phyloP scores from a whole-genome alignment of 1,140 invertebrate species.

The Bactericera cockerelli region DNA sequence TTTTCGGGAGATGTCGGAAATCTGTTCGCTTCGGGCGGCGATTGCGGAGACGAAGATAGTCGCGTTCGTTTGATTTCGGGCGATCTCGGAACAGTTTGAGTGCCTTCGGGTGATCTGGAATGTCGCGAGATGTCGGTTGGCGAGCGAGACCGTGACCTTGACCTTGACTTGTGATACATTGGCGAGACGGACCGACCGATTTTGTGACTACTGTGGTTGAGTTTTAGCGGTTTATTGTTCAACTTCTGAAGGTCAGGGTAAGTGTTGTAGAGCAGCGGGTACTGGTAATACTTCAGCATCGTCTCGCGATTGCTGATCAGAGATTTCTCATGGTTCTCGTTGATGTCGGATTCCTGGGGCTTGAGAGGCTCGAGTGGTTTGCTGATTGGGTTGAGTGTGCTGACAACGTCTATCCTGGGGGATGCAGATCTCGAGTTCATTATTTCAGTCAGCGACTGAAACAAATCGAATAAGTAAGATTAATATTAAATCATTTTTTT shows the following conservation, averaged over 20 bases:
- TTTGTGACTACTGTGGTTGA: neutral
- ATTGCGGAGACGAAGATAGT: no score
- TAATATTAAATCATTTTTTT: no score
- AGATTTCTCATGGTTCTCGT: slow-evolving; percentile 1
- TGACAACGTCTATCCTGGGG: neutral
- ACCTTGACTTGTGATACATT: neutral
- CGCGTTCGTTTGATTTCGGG: neutral
- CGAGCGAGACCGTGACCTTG: no score
- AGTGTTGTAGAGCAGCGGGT: neutral
- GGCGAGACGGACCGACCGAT: neutral
- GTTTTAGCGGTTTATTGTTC: neutral
- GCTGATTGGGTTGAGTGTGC: no score
- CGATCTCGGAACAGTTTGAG: neutral
- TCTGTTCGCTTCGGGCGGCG: neutral
- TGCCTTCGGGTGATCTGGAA: neutral
- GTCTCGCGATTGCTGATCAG: neutral
- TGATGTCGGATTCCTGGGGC: neutral
- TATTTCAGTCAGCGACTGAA: neutral
- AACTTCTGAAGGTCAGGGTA: neutral
- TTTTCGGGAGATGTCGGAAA: neutral
- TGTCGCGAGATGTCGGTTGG: no score
- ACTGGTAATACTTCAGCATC: neutral
- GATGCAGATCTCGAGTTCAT: slow-evolving; percentile 1
- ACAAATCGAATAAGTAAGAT: no score
- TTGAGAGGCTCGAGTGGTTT: neutral